These are phyloP conservation scores for Lepas anatifera DNA, from an alignment of 2,888 invertebrate species.

Conservation along the genomic window DNA sequence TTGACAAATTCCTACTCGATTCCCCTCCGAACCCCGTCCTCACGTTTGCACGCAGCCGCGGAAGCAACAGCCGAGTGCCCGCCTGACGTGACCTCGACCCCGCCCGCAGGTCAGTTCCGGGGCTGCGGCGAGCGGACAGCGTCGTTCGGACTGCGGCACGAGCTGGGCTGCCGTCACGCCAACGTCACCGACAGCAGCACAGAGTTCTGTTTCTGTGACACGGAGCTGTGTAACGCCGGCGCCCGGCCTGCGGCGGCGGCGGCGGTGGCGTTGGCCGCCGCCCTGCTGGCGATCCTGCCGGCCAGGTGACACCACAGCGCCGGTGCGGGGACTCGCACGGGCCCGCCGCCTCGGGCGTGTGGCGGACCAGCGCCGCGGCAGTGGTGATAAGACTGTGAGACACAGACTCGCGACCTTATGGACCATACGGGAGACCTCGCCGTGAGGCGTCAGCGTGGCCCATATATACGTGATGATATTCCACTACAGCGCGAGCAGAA, in stretches of 20 bases:
- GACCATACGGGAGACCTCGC: no score
- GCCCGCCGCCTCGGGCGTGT: not conserved
- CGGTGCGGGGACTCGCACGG: no score
- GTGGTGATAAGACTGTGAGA: no score
- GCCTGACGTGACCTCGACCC: not conserved
- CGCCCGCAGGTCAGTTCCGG: not conserved
- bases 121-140: not conserved
- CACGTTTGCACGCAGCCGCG: no score
- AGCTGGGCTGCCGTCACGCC: not conserved
- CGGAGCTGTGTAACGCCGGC: not conserved
- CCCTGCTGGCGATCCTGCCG: not conserved
- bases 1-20: no score
- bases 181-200: not conserved
- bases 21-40: no score
- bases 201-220: constrained; percentile 7
- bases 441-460: no score
- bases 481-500: no score
- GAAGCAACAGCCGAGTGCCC: no score
- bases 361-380: not conserved
- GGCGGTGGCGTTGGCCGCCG: not conserved
- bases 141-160: not conserved
- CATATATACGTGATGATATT: no score
- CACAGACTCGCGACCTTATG: no score
- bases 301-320: not conserved
- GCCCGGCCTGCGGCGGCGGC: not conserved